Conservation (phyloP, 2,888 invertebrate genomes). For the Octonoba sinensis region DNA sequence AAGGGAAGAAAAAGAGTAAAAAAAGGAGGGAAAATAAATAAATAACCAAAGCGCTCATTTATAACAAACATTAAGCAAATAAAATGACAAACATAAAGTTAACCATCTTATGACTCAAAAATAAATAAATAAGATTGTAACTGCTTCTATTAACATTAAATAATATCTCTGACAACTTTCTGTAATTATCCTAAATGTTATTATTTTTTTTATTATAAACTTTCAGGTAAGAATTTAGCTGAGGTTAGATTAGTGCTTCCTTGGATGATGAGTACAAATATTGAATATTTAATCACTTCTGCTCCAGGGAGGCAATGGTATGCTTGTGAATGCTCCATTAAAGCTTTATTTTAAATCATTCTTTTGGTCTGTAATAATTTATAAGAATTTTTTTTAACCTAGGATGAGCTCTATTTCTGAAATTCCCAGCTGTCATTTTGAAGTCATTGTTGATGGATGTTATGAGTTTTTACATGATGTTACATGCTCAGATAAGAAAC, state of each 20-base stretch:
- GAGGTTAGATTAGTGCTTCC: conserved; percentile 79
- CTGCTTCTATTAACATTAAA: not conserved
- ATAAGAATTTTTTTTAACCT: conserved; percentile 1
- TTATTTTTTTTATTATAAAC: no score
- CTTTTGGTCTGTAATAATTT: not conserved
- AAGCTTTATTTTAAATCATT: not conserved
- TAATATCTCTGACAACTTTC: not conserved
- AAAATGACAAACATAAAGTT: no score
- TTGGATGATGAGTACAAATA: conserved; percentile 80
- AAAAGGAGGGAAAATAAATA: no score
- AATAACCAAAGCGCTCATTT: no score
- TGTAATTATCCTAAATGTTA: not conserved
- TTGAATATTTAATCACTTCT: conserved; percentile 78
- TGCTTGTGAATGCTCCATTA: not conserved
- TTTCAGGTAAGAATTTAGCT: conserved; percentile 74
- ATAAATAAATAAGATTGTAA: not conserved
- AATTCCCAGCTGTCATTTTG: conserved; percentile 66
- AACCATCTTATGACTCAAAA: no score
- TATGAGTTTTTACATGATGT: conserved; percentile 84
- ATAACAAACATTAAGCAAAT: no score
- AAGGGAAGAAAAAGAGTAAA: no score
- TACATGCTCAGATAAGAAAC: conserved; percentile 77
- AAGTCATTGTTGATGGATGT: conserved; percentile 74
- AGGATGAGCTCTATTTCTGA: conserved; percentile 15
- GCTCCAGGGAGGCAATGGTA: conserved; percentile 70